Conservation (phyloP, 2,113 vertebrate species). For the Halcyon senegalensis region DNA sequence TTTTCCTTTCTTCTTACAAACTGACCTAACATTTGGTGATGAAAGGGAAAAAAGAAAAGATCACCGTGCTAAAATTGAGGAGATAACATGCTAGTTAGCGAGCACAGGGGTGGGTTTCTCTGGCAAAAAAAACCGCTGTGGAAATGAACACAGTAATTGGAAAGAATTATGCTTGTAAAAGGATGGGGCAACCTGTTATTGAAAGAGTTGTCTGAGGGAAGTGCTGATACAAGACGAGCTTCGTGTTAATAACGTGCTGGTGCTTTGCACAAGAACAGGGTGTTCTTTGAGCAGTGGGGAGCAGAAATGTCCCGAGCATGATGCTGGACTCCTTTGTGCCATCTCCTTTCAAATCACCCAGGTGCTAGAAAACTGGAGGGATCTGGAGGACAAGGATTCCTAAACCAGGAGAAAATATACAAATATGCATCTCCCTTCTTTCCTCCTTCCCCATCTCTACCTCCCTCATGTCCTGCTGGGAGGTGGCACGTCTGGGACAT, state of each 20-base stretch:
- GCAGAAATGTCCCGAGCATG: neutral
- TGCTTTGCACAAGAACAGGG: neutral
- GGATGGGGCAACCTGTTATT: neutral
- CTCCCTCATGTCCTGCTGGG: neutral
- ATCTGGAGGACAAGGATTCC: neutral
- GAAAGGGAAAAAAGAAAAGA: neutral
- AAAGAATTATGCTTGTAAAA: neutral
- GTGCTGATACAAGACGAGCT: slow-evolving; percentile 1
- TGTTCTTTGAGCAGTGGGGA: neutral
- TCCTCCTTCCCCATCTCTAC: neutral
- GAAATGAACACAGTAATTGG: neutral
- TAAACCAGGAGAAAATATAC: fast-evolving
- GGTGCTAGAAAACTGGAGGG: neutral
- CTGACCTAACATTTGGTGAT: neutral
- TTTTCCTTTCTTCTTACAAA: neutral
- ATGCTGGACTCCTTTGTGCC: neutral
- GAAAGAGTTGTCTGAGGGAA: slow-evolving; percentile 3
- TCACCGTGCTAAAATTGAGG: neutral
- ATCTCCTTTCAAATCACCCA: neutral
- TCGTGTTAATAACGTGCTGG: neutral
- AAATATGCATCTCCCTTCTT: neutral
- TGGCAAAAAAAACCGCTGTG: neutral
- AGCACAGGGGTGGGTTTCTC: neutral
- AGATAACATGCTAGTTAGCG: neutral
- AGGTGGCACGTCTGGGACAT: neutral